Percentiles rank a stretch among this genome's conserved stretches.
Evolutionary conservation across 2,113 vertebrate species (phyloP).

Genomic region (Pagrus major): DNA sequence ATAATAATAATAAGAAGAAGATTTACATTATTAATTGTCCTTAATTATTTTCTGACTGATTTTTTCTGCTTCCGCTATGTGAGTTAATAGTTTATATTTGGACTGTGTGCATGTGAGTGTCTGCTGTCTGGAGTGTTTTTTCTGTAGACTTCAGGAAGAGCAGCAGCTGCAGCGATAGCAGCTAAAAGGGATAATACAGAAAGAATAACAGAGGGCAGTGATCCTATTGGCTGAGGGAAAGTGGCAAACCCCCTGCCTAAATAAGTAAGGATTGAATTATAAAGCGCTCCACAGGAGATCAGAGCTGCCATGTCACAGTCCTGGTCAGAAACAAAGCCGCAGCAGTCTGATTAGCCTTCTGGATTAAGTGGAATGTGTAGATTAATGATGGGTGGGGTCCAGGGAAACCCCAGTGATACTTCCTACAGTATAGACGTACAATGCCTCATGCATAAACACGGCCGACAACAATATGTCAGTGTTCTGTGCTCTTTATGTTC

Average conservation of each 20-base stretch:
- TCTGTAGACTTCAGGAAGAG: background rate
- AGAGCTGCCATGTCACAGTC: background rate
- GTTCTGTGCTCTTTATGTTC: constrained; percentile 32
- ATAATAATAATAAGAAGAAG: no score
- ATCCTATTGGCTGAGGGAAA: constrained; percentile 32
- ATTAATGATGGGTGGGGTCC: background rate
- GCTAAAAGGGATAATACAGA: constrained; percentile 3
- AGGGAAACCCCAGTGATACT: background rate
- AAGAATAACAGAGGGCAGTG: constrained; percentile 7
- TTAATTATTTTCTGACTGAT: no score
- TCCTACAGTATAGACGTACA: constrained; percentile 8
- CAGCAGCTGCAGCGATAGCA: background rate
- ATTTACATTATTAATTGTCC: no score
- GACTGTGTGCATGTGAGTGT: background rate
- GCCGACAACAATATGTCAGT: constrained; percentile 46
- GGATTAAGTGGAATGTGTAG: constrained; percentile 6
- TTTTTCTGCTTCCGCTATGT: background rate
- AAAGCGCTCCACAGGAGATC: background rate
- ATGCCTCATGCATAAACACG: background rate
- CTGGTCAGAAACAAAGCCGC: constrained; percentile 15
- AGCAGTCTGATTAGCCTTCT: constrained; percentile 26
- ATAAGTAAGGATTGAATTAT: background rate
- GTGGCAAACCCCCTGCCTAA: background rate
- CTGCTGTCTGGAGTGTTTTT: background rate
- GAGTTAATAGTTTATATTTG: background rate